Base-by-base conservation (phyloP, 2,888 invertebrate genomes). In the Drosophila multiciliata region DNA sequence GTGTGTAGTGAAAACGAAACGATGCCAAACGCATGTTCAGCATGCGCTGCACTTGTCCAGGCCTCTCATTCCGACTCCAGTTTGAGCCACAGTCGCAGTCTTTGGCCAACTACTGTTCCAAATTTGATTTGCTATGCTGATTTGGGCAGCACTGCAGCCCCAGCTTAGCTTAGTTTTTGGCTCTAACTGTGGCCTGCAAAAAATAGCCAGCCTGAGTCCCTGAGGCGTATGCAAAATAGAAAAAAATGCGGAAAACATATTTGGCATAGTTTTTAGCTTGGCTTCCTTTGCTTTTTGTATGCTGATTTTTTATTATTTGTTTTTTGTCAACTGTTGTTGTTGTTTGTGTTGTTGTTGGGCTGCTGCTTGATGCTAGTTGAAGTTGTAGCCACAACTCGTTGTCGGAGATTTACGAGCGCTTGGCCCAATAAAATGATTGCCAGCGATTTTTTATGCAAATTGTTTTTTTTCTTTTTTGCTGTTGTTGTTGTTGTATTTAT, bases 361-460 rank as follows among this genome's bases (percentile, higher is more conserved):
- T 52, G 61, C n/a, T 59, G 68, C 32, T 64, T 66, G 66, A 54
- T 64, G 66, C 60, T 36, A 36, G 76, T 60, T 68, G 49, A 63
- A 48, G 57, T 52, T 66, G 66, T 54, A 80, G 77, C 69, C 36
- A 71, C 36, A 71, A 70, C 74, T 86, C 74, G 80, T 75, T 85
- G 87, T 67, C 71, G 73, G 81, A 92, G 92, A 92, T 92, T 92
- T 92, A 92, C 91, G 92, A 91, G 90, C 87, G 75, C 79, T 82
- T 82, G 85, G 90, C 82, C 91, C 91, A 92, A 92, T 92, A 92
- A 92, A 92, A 92, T 92, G 92, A 92, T 92, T 92, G 92, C 91
- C 80, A 91, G 83, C 89, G 91, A 92, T 92, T 91, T 92, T 91
- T 91, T 92, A 92, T 91, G 91, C 91, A 92, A 92, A 92, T 92